Conservation (phyloP, 2,888 invertebrate genomes). For the Parnassius apollo region DNA sequence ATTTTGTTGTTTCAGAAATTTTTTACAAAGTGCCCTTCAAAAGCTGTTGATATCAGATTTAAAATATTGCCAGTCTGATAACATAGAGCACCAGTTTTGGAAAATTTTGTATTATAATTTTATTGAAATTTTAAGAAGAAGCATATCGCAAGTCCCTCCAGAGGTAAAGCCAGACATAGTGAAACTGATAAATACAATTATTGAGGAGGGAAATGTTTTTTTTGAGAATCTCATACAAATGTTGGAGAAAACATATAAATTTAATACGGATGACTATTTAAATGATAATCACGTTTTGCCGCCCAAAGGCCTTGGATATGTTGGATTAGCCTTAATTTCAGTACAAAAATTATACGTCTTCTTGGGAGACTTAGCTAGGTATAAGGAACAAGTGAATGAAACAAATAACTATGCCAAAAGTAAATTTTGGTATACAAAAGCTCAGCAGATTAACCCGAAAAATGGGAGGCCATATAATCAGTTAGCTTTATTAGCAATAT, state of each 20-base stretch:
- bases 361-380: constrained; percentile 95
- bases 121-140: constrained; percentile 90
- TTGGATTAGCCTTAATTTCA: constrained; percentile 89
- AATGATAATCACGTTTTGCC: constrained; percentile 81
- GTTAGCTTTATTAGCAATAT: constrained; percentile 93
- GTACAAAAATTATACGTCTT: constrained; percentile 94
- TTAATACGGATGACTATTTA: constrained; percentile 84
- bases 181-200: constrained; percentile 83
- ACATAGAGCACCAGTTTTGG: constrained; percentile 95
- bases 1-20: constrained; percentile 59
- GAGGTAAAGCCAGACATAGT: constrained; percentile 84
- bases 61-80: constrained; percentile 92
- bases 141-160: constrained; percentile 81
- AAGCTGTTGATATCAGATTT: constrained; percentile 88
- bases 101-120: constrained; percentile 93
- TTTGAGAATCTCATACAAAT: constrained; percentile 87
- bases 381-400: constrained; percentile 91
- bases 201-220: constrained; percentile 90
- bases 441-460: constrained; percentile 95
- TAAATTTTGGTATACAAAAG: constrained; percentile 93
- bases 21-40: constrained; percentile 85
- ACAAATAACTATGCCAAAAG: constrained; percentile 88
- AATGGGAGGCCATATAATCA: constrained; percentile 98
- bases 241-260: constrained; percentile 88
- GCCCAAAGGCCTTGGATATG: constrained; percentile 83